Evolutionary conservation across 2,113 vertebrate species (phyloP).

Genomic region (Actenoides lindsayi): DNA sequence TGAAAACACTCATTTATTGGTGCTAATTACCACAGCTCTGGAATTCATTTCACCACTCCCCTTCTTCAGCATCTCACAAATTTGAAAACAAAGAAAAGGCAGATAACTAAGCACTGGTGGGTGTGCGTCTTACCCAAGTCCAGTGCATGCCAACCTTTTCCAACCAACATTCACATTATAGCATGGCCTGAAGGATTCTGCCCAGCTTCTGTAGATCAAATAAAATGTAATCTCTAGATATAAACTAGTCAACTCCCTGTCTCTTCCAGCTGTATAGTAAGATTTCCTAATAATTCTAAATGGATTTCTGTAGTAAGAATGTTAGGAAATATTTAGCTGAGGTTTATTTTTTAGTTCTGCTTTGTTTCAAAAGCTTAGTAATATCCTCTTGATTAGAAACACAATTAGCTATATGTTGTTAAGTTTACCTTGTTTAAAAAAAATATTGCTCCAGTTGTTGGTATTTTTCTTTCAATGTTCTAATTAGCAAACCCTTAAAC

Average conservation of each 20-base stretch:
- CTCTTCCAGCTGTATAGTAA: not conserved
- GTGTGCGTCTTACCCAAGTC: not conserved
- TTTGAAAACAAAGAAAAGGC: not conserved
- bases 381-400: not conserved
- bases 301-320: not conserved
- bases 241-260: not conserved
- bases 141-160: rapidly evolving
- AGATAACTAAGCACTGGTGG: not conserved
- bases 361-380: not conserved
- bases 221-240: not conserved
- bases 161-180: too few species aligned
- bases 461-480: not conserved
- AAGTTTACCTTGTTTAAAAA: not conserved
- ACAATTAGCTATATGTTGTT: not conserved
- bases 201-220: not conserved
- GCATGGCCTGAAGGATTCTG: not conserved
- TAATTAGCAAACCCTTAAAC: constrained; percentile 23
- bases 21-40: not conserved
- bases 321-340: not conserved
- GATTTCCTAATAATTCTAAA: not conserved
- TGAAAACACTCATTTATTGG: not conserved
- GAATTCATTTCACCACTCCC: not conserved
- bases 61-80: not conserved
- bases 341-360: constrained; percentile 2
- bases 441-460: not conserved